These are phyloP conservation scores for Leptinotarsa tumamoca DNA, from an alignment of 2,888 invertebrate genomes.

Conservation along the genomic window DNA sequence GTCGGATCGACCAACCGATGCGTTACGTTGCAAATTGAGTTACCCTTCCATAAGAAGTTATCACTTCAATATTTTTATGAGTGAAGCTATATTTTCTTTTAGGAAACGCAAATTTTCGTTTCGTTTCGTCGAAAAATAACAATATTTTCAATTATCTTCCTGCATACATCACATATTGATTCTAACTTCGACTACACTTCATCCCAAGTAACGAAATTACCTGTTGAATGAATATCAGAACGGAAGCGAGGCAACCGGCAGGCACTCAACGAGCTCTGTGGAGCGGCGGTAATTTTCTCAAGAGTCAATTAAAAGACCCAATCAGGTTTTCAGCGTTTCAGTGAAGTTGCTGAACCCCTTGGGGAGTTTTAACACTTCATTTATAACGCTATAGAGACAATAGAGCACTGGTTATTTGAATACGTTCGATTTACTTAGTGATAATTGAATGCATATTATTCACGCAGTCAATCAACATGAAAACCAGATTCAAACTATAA, in stretches of 20 bases:
- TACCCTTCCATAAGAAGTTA: too few species aligned
- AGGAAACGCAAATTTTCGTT: too few species aligned
- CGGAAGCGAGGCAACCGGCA: slow-evolving; percentile 29
- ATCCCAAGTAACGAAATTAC: slow-evolving; percentile 41
- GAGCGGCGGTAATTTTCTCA: slow-evolving; percentile 48
- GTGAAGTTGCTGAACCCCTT: not conserved
- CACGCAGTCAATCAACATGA: not conserved
- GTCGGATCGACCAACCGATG: too few species aligned
- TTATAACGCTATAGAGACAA: slow-evolving; percentile 27
- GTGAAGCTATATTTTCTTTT: too few species aligned
- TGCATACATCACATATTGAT: slow-evolving; percentile 9
- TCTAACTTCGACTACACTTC: slow-evolving; percentile 13
- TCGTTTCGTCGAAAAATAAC: not conserved
- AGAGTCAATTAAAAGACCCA: slow-evolving; percentile 48
- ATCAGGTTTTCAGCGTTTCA: slow-evolving; percentile 40
- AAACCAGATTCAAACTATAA: too few species aligned
- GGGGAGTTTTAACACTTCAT: slow-evolving; percentile 33
- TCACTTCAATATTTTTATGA: too few species aligned
- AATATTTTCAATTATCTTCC: not conserved
- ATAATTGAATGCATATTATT: not conserved
- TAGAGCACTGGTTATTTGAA: not conserved
- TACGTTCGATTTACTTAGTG: not conserved
- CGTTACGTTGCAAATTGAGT: too few species aligned
- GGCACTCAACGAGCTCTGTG: slow-evolving; percentile 30
- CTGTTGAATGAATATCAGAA: slow-evolving; percentile 44